Evolutionary conservation across 2,888 invertebrate genomes (phyloP).

Genomic region (Cataglyphis altisquamis): DNA sequence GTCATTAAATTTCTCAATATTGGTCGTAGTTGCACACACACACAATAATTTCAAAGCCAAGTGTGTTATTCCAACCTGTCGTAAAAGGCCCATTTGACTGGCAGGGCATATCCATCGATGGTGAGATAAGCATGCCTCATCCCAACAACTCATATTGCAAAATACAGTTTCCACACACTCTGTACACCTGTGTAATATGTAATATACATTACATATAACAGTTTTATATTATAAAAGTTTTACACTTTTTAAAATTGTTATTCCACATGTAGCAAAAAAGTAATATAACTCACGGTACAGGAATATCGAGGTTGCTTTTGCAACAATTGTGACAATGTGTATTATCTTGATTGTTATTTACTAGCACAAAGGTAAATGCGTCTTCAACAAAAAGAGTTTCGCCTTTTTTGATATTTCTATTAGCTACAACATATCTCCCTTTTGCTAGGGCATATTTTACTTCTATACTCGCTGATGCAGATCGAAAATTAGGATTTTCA

Average conservation of each 20-base stretch:
- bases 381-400: slow-evolving; percentile 93
- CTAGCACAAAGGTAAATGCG: slow-evolving; percentile 92
- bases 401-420: slow-evolving; percentile 88
- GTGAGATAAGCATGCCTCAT: slow-evolving; percentile 87
- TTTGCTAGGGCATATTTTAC: slow-evolving; percentile 87
- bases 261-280: not conserved
- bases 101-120: slow-evolving; percentile 92
- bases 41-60: slow-evolving; percentile 91
- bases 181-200: slow-evolving; percentile 87
- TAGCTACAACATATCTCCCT: slow-evolving; percentile 90
- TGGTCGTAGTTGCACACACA: slow-evolving; percentile 85
- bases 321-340: slow-evolving; percentile 92
- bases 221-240: not conserved
- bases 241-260: not conserved
- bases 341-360: slow-evolving; percentile 87
- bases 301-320: slow-evolving; percentile 84
- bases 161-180: slow-evolving; percentile 90
- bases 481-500: slow-evolving; percentile 87
- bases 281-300: slow-evolving; percentile 89
- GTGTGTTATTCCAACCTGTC: slow-evolving; percentile 92
- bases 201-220: slow-evolving; percentile 3
- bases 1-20: slow-evolving; percentile 87
- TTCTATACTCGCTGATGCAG: slow-evolving; percentile 88
- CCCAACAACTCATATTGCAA: slow-evolving; percentile 90
- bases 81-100: slow-evolving; percentile 89